These are phyloP conservation scores for Empidonax traillii DNA, from an alignment of 2,113 vertebrate genomes.

Conservation along the genomic window DNA sequence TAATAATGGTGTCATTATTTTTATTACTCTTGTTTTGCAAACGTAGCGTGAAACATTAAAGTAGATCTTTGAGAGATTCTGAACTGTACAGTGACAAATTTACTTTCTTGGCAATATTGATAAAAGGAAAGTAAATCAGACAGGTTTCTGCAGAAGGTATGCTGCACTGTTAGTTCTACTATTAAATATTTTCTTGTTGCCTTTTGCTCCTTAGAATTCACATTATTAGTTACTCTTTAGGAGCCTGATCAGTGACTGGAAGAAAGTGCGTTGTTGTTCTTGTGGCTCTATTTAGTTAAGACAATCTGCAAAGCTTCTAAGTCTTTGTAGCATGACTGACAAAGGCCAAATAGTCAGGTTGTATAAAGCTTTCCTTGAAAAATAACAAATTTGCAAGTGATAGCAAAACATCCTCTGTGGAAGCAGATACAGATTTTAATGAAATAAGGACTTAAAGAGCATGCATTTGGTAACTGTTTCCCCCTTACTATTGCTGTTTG, in stretches of 20 bases:
- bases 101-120: slow-evolving; percentile 71
- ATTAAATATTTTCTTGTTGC: slow-evolving; percentile 57
- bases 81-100: slow-evolving; percentile 72
- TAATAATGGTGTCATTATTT: slow-evolving; percentile 96
- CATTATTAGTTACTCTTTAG: slow-evolving; percentile 48
- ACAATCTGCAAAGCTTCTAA: slow-evolving; percentile 36
- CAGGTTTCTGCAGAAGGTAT: slow-evolving; percentile 67
- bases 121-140: slow-evolving; percentile 72
- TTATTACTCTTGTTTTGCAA: slow-evolving; percentile 90
- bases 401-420: neutral
- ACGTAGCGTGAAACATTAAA: slow-evolving; percentile 85
- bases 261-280: slow-evolving; percentile 14
- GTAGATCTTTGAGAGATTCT: slow-evolving; percentile 75
- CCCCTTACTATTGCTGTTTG: neutral
- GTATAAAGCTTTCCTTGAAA: slow-evolving; percentile 6
- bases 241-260: slow-evolving; percentile 18
- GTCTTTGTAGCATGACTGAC: slow-evolving; percentile 27
- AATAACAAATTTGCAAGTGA: slow-evolving; percentile 24
- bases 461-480: neutral
- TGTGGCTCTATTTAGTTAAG: slow-evolving; percentile 43
- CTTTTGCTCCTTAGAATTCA: slow-evolving; percentile 46
- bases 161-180: slow-evolving; percentile 61
- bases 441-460: neutral
- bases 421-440: neutral
- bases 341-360: slow-evolving; percentile 19